phyloP scores from a whole-genome alignment of 1,140 invertebrate genomes.

The Eriocheir sinensis region DNA sequence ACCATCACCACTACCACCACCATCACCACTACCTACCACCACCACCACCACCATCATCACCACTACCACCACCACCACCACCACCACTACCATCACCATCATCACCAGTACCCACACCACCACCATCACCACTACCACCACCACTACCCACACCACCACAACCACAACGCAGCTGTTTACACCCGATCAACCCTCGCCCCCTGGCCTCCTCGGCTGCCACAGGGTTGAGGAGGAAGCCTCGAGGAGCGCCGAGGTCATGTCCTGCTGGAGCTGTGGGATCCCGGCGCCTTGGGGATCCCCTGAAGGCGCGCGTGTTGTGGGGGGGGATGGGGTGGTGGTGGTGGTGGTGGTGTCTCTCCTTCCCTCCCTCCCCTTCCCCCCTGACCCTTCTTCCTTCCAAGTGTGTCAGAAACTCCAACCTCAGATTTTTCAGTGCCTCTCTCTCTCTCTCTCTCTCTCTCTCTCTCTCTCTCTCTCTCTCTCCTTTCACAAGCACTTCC shows the following conservation, averaged over 20 bases:
- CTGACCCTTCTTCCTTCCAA: too few species aligned
- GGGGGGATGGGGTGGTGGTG: too few species aligned
- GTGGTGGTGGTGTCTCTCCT: too few species aligned
- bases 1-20: too few species aligned
- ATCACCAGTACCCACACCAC: neutral
- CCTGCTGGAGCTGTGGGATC: neutral
- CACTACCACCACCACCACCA: too few species aligned
- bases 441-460: neutral
- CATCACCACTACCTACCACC: too few species aligned
- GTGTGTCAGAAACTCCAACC: neutral
- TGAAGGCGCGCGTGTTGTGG: too few species aligned
- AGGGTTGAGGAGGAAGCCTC: neutral
- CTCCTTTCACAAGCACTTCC: neutral
- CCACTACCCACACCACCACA: neutral
- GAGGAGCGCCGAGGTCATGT: neutral
- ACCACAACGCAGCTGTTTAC: neutral
- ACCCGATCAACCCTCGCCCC: neutral
- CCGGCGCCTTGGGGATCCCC: neutral
- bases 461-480: slow-evolving; percentile 21
- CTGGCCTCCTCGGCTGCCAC: neutral
- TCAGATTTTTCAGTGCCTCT: neutral
- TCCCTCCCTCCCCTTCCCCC: too few species aligned
- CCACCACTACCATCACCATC: too few species aligned
- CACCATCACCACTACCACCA: neutral
- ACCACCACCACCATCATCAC: neutral